Conservation (phyloP, 2,113 vertebrate genomes). For the Colinus virginianus region DNA sequence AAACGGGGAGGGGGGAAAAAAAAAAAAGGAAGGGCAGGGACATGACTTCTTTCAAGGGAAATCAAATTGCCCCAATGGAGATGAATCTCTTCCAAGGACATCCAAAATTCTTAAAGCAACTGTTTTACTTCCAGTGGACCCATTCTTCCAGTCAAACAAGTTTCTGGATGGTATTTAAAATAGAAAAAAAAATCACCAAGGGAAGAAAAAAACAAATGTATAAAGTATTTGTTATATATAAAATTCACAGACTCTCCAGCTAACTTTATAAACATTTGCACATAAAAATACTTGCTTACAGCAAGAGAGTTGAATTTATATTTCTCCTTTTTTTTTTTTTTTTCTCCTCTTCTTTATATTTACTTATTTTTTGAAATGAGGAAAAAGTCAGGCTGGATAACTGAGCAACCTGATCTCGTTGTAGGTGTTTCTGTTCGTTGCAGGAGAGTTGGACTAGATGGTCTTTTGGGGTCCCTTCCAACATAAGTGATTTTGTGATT, state of each 20-base stretch:
- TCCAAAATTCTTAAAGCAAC: neutral
- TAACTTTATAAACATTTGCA: neutral
- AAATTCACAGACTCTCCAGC: neutral
- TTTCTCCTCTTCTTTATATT: neutral
- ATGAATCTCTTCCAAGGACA: neutral
- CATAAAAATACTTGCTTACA: neutral
- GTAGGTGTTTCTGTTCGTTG: too few species aligned
- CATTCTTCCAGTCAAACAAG: neutral
- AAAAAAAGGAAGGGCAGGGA: neutral
- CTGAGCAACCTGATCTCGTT: too few species aligned
- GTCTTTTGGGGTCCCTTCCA: too few species aligned
- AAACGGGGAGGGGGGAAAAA: neutral
- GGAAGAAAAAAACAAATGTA: neutral
- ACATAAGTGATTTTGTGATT: too few species aligned
- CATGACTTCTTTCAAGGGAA: neutral
- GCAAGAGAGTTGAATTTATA: neutral
- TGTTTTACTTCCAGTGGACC: neutral
- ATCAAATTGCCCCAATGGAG: neutral
- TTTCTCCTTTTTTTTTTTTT: neutral
- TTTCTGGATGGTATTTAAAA: neutral
- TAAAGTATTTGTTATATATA: neutral
- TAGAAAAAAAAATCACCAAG: neutral
- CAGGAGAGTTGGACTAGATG: too few species aligned
- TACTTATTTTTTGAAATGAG: neutral
- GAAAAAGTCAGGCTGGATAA: neutral